phyloP scores from a whole-genome alignment of 2,888 invertebrate genomes.

The Hydropsyche betteni region DNA sequence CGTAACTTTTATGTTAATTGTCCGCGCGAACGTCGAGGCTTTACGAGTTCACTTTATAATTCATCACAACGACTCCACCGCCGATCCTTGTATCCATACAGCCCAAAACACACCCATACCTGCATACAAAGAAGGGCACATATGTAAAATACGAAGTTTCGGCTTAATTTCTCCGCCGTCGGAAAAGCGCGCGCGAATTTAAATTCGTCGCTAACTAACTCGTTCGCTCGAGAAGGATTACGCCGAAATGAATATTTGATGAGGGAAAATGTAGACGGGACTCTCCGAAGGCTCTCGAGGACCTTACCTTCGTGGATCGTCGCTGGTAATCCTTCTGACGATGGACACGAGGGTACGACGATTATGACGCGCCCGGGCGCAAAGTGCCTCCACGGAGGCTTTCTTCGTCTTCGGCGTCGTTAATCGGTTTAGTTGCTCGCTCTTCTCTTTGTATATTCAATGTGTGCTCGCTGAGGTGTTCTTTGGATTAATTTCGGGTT shows the following conservation, averaged over 20 bases:
- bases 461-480: no score
- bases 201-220: constrained; percentile 34
- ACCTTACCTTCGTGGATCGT: not conserved
- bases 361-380: constrained; percentile 23
- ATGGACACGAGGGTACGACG: constrained; percentile 20
- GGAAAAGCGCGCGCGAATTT: constrained; percentile 36
- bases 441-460: no score
- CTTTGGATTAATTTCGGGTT: no score
- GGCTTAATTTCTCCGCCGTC: constrained; percentile 34
- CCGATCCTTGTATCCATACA: not conserved
- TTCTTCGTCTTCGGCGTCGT: not conserved
- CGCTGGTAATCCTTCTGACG: constrained; percentile 2
- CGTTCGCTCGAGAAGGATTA: constrained; percentile 30
- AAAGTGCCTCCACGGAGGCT: constrained; percentile 5
- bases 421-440: not conserved
- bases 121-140: no score
- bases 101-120: no score
- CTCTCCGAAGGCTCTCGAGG: not conserved
- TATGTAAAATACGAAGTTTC: constrained; percentile 23
- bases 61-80: constrained; percentile 43
- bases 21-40: constrained; percentile 10
- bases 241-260: constrained; percentile 39
- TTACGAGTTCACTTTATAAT: constrained; percentile 46
- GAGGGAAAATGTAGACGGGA: constrained; percentile 14
- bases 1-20: constrained; percentile 50